These are phyloP conservation scores for Boleophthalmus pectinirostris DNA, from an alignment of 2,113 vertebrate species.

Conservation along the genomic window DNA sequence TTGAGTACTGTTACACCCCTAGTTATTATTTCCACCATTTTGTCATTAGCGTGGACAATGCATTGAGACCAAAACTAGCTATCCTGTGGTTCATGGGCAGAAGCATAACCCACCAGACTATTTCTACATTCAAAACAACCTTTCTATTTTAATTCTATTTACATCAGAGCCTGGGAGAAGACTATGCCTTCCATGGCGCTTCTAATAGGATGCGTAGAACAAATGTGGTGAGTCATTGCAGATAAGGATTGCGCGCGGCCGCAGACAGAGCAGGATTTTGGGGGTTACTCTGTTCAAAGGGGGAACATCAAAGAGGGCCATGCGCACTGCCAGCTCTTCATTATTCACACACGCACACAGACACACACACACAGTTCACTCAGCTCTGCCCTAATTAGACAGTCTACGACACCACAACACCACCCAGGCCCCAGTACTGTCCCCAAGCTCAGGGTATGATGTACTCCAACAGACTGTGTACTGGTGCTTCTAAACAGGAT, in stretches of 20 bases:
- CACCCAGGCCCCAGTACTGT: conserved; percentile 39
- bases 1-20: too few relatives aligned
- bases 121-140: conserved; percentile 22
- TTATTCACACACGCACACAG: conserved; percentile 71
- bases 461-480: neutral
- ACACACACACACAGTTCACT: conserved; percentile 70
- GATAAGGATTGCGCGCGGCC: conserved; percentile 76
- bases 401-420: conserved; percentile 66
- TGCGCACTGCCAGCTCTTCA: conserved; percentile 73
- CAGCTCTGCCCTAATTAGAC: conserved; percentile 71
- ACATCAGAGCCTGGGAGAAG: conserved; percentile 17
- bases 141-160: conserved; percentile 23
- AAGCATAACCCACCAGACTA: neutral
- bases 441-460: neutral
- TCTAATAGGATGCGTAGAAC: conserved; percentile 30
- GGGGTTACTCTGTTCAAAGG: conserved; percentile 60
- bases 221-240: conserved; percentile 74
- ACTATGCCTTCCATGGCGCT: conserved; percentile 11
- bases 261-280: conserved; percentile 73
- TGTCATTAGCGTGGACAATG: neutral
- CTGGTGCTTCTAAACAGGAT: neutral
- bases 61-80: neutral
- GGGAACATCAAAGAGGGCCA: conserved; percentile 75
- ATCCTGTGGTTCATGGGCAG: neutral
- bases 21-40: too few relatives aligned